A percentile compares a stretch with the other conserved stretches of the same genome.
phyloP scores from a whole-genome alignment of 2,888 invertebrate genomes.

The Caenorhabditis sinica region DNA sequence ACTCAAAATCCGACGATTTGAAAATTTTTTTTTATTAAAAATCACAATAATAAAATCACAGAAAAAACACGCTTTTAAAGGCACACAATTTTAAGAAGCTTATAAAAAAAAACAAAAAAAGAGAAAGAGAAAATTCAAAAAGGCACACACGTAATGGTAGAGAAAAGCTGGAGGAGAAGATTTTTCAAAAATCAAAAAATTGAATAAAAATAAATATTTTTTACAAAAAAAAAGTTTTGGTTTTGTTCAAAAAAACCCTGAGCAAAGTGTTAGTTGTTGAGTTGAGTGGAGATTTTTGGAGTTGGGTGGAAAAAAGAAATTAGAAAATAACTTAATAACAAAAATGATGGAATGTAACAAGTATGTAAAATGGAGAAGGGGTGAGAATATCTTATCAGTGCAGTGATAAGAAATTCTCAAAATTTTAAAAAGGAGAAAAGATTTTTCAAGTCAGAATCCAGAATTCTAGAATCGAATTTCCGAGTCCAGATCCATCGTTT shows the following conservation, averaged over 20 bases:
- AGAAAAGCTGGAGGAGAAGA: background rate
- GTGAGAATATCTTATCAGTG: conserved; percentile 45
- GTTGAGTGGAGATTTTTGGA: conserved; percentile 14
- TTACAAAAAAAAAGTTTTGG: conserved; percentile 37
- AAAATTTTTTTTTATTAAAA: too few relatives aligned
- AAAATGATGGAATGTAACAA: conserved; percentile 49
- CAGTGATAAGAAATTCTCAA: conserved; percentile 43
- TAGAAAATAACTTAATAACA: conserved; percentile 2
- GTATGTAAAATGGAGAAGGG: conserved; percentile 28
- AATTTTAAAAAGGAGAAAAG: background rate
- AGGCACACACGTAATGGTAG: conserved; percentile 32
- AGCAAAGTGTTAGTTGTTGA: conserved; percentile 49
- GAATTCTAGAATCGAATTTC: conserved; percentile 13
- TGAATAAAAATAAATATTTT: conserved; percentile 4
- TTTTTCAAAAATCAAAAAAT: background rate
- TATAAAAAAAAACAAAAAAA: too few relatives aligned
- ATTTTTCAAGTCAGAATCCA: background rate
- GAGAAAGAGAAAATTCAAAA: conserved; percentile 15
- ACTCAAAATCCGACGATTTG: too few relatives aligned
- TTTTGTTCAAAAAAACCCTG: conserved; percentile 47
- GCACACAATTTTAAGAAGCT: too few relatives aligned
- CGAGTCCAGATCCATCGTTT: conserved; percentile 34
- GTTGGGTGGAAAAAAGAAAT: background rate
- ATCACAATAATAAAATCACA: too few relatives aligned
- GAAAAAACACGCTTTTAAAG: too few relatives aligned